A percentile compares a stretch with the other conserved stretches of the same genome.
Evolutionary conservation across 2,797 vertebrate genomes (phyloP).

Genomic region (Limnodromus scolopaceus): DNA sequence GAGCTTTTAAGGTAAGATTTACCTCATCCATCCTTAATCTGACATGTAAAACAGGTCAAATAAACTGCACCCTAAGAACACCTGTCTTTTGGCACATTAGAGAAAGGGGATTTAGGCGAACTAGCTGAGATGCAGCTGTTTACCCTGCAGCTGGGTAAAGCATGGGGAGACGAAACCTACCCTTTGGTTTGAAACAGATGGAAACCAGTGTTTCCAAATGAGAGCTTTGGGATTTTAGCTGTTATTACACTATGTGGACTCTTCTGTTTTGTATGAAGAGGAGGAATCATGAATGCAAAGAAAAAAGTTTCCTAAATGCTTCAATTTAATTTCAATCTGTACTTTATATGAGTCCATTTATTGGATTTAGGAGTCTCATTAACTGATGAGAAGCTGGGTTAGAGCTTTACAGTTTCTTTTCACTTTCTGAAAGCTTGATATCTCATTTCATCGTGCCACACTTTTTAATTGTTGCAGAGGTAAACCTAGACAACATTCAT

Average conservation of each 20-base stretch:
- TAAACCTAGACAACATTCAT: background rate
- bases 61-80: background rate
- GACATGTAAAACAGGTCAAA: background rate
- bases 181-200: background rate
- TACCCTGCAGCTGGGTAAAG: background rate
- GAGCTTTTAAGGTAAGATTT: background rate
- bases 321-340: slow-evolving; percentile 15
- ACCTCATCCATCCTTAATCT: background rate
- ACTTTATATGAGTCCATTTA: background rate
- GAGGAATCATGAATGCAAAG: background rate
- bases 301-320: background rate
- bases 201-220: background rate
- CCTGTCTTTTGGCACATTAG: background rate
- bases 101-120: background rate
- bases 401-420: background rate
- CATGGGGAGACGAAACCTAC: background rate
- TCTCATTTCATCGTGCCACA: background rate
- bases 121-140: background rate
- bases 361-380: background rate
- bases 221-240: background rate
- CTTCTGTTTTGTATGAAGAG: background rate
- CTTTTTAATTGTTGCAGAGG: background rate
- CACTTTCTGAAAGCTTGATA: background rate
- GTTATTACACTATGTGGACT: background rate
- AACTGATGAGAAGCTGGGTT: background rate